Evolutionary conservation across 2,113 vertebrate genomes (phyloP), one percentile per base, ranked within the genome.

Genomic region (Balaeniceps rex): DNA sequence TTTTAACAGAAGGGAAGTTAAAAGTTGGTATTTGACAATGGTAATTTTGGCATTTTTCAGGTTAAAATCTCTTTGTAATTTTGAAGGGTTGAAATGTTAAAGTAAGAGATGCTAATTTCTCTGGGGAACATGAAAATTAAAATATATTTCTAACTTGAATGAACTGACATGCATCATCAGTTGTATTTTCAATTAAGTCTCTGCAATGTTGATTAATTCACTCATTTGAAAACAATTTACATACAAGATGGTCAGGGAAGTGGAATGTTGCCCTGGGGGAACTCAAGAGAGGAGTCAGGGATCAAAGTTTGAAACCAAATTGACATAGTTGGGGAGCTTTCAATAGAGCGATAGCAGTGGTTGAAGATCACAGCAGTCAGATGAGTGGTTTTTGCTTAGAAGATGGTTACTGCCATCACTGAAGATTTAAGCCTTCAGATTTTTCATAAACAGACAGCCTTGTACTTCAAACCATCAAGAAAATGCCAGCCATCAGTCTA

Each of bases 171-270:
- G 93, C 93, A 97, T 81, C 93, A 96, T 86, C 93, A 91, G 89
- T 93, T 90, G 93, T 96, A 95, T 91, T 94, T 96, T 96, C 94
- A 97, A 97, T 97, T 96, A 95, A 93, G 71, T 89, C 93, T 97
- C 91, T 93, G 82, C 91, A 89, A 83, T 94, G 96, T 89, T 97
- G 96, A 96, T 95, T 97, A 94, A 94, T 97, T 95, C 91, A 88
- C 82, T 94, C 93, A 90, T 96, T 96, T 97, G 93, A 96, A 97
- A 95, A 94, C 89, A 95, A 97, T 96, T 96, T 97, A 94, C 95
- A 94, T 93, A 88, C 71, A 93, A 63, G 82, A 93, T 88, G 91
- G 89, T 86, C 82, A 95, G 89, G 68, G 91, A 93, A 85, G 82
- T 86, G 91, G 93, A 97, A 95, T 93, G 82, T 26, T 85, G 79